These are phyloP conservation scores for Belonocnema kinseyi DNA, from an alignment of 1,140 invertebrate species.

Conservation along the genomic window DNA sequence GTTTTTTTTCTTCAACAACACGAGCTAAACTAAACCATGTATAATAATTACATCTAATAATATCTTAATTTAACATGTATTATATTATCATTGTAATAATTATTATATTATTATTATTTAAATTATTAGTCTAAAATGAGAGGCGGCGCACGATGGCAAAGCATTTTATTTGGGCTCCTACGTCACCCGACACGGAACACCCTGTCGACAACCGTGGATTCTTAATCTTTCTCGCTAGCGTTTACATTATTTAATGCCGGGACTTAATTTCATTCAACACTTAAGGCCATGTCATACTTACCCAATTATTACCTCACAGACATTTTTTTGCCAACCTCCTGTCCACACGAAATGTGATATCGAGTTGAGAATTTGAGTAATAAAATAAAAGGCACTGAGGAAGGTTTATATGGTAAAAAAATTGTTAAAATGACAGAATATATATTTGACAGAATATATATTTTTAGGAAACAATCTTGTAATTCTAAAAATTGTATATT, in stretches of 20 bases:
- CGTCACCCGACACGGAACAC: constrained; percentile 72
- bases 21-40: constrained; percentile 76
- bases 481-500: too few species aligned
- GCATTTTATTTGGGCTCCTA: constrained; percentile 69
- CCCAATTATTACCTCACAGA: neutral
- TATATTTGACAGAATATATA: too few species aligned
- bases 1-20: constrained; percentile 73
- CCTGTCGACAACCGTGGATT: constrained; percentile 69
- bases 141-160: constrained; percentile 75
- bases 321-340: neutral
- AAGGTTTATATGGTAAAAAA: too few species aligned
- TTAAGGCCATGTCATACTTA: constrained; percentile 29
- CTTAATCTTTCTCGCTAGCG: constrained; percentile 39
- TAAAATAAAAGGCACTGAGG: too few species aligned
- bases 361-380: too few species aligned
- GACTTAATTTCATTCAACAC: constrained; percentile 33
- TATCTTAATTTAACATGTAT: constrained; percentile 76
- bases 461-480: too few species aligned
- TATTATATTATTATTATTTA: constrained; percentile 73
- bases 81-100: constrained; percentile 67
- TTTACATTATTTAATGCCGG: constrained; percentile 35
- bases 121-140: constrained; percentile 76
- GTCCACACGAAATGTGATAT: too few species aligned
- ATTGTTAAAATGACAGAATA: too few species aligned
- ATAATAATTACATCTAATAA: constrained; percentile 77